Evolutionary conservation across 2,113 vertebrate species (phyloP), one percentile per base, ranked within the genome.

Genomic region (Cromileptes altivelis): DNA sequence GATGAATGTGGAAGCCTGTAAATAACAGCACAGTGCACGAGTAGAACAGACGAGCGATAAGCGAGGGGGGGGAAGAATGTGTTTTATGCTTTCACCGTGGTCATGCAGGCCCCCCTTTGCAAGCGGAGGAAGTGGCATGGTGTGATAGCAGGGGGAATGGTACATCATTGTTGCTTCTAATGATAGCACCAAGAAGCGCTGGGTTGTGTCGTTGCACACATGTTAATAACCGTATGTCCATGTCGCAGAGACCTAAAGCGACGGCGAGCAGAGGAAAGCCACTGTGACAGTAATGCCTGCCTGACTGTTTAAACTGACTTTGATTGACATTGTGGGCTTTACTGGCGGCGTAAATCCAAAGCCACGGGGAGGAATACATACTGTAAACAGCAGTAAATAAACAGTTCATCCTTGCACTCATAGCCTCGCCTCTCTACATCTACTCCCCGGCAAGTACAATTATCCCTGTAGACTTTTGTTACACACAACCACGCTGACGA

Each of bases 381-480:
- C 86, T 68, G 87, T 89, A 90, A 91, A 92, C 82, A 91, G 84
- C 82, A 89, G 87, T 90, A 92, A 88, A 92, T 89, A 94, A 93
- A 85, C 91, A 88, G 53, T 30, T 81, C 79, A 78, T 81, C 82
- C 37, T 47, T 67, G 42, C 81, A 70, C 61, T 86, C 56, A 53
- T 27, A 33, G 70, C 45, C 45, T 72, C 37, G 52, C 85, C 79
- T 70, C 52, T 81, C 45, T 40, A 70, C 87, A 65, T 82, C 6
- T 70, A 70, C 85, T 78, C 80, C 63, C 83, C 30, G 53, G 60
- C 79, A 79, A 84, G 77, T 78, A 61, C 77, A 60, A 89, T 91
- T 72, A 83, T 84, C 74, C 55, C 62, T 27, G 4, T 50, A 62
- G 56, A 75, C 47, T 60, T 86, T 74, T 53, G 47, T 78, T 37